Percentiles rank a stretch among this genome's conserved stretches.
These are phyloP conservation scores for Brachypteracias leptosomus DNA, from an alignment of 2,113 vertebrate species.

Conservation along the genomic window DNA sequence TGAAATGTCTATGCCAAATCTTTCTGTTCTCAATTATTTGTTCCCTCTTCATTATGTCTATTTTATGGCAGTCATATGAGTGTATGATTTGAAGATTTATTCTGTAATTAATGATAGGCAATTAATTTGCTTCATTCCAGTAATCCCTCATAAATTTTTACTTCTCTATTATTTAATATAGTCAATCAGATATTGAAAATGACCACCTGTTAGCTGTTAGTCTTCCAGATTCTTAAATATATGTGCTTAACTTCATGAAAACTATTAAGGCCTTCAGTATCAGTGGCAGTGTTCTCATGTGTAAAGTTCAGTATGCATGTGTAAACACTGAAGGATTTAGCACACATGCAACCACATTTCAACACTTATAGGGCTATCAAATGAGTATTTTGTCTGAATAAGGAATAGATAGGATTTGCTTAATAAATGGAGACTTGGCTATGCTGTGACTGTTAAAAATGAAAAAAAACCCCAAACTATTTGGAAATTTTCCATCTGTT, in stretches of 20 bases:
- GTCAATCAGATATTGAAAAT: neutral
- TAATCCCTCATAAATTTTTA: neutral
- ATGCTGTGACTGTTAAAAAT: neutral
- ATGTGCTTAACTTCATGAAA: neutral
- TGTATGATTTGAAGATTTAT: neutral
- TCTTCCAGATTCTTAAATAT: neutral
- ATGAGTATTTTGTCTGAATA: neutral
- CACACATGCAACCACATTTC: neutral
- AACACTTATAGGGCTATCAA: neutral
- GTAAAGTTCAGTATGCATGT: neutral
- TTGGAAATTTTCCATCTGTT: neutral
- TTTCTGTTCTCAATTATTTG: neutral
- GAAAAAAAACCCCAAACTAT: neutral
- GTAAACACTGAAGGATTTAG: neutral
- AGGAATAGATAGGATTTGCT: neutral
- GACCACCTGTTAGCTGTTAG: neutral
- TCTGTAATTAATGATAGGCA: neutral
- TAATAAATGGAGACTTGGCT: neutral
- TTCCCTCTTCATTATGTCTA: neutral
- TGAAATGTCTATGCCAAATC: neutral
- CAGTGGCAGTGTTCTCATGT: neutral
- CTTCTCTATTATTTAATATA: neutral
- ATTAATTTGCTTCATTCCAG: neutral
- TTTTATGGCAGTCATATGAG: neutral
- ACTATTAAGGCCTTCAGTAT: neutral